phyloP scores from a whole-genome alignment of 2,797 vertebrate species.

The Pseudochromis fuscus region DNA sequence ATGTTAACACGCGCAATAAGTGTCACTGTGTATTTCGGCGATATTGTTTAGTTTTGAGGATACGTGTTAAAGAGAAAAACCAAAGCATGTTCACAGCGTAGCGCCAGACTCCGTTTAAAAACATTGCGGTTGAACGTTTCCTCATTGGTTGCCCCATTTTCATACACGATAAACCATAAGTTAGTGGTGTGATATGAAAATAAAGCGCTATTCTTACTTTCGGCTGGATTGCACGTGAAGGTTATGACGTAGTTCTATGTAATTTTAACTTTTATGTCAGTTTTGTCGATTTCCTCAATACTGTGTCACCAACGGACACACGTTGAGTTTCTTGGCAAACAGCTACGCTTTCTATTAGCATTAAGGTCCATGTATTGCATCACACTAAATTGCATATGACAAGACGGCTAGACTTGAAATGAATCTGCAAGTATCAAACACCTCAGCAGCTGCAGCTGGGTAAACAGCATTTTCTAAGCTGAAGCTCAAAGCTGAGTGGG shows the following conservation, averaged over 20 bases:
- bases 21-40: slow-evolving; percentile 1
- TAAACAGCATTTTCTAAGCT: no score
- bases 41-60: not conserved
- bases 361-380: no score
- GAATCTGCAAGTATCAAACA: not conserved
- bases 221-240: not conserved
- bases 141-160: not conserved
- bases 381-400: fast-evolving
- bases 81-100: not conserved
- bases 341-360: not conserved
- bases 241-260: fast-evolving
- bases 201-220: not conserved
- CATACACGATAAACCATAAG: not conserved
- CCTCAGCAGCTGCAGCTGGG: slow-evolving; percentile 1
- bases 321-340: not conserved
- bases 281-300: not conserved
- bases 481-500: not conserved
- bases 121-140: not conserved
- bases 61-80: not conserved
- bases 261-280: not conserved
- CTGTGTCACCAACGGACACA: not conserved
- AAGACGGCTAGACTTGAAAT: no score
- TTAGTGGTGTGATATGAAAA: not conserved
- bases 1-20: not conserved
- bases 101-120: not conserved